These are phyloP conservation scores for Podargus strigoides DNA, from an alignment of 2,797 vertebrate species.

Conservation along the genomic window DNA sequence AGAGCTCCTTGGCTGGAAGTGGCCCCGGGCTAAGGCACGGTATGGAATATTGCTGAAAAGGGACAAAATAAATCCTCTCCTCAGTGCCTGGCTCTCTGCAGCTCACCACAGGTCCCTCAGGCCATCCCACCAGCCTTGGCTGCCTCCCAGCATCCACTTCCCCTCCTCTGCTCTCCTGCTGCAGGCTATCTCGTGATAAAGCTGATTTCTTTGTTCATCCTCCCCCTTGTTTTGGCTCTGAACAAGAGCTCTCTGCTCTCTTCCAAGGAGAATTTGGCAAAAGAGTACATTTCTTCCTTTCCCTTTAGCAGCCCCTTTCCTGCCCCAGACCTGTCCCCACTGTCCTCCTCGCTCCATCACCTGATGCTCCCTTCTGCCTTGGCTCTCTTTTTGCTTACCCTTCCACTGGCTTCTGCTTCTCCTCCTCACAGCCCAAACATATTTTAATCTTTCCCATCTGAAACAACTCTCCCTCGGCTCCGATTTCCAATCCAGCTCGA, in stretches of 20 bases:
- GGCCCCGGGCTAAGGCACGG: neutral
- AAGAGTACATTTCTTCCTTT: neutral
- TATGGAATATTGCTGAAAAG: neutral
- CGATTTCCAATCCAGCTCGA: neutral
- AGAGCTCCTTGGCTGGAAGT: neutral
- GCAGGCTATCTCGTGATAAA: neutral
- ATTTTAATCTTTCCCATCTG: conserved; percentile 47
- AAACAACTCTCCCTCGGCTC: neutral
- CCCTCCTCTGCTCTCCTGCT: neutral
- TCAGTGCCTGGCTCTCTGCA: neutral
- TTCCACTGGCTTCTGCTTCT: neutral
- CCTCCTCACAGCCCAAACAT: neutral
- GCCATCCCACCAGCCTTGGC: neutral
- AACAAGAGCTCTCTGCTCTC: conserved; percentile 3
- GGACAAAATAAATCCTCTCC: neutral
- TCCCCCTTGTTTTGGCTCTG: neutral
- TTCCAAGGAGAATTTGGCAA: conserved; percentile 2
- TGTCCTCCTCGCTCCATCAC: neutral
- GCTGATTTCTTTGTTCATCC: neutral
- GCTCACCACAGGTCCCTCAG: neutral
- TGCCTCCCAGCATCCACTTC: neutral
- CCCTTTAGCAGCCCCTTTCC: neutral
- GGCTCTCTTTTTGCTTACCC: conserved; percentile 6
- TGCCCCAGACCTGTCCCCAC: neutral
- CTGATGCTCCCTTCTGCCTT: conserved; percentile 4